Evolutionary conservation across 2,113 vertebrate species (phyloP).

Genomic region (Camelus bactrianus): DNA sequence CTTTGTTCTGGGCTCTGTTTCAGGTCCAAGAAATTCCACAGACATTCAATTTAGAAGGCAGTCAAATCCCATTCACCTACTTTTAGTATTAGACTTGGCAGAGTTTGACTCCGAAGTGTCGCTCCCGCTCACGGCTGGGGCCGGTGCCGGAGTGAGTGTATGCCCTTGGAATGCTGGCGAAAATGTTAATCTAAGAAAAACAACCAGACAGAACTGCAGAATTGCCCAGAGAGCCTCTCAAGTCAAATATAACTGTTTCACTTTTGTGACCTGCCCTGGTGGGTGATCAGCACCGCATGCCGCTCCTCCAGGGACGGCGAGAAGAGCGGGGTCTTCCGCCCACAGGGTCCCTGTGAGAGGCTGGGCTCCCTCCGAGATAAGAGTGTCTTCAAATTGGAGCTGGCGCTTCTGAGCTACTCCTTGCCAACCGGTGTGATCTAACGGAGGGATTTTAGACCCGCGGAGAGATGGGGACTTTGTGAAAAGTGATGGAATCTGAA

Average conservation of each 20-base stretch:
- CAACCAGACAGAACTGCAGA: slow-evolving; percentile 39
- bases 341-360: neutral
- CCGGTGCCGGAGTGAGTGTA: slow-evolving; percentile 47
- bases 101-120: slow-evolving; percentile 59
- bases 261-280: neutral
- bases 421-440: neutral
- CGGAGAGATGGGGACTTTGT: neutral
- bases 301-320: neutral
- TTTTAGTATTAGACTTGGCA: slow-evolving; percentile 79
- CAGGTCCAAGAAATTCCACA: slow-evolving; percentile 76
- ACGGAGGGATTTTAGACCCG: neutral
- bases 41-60: slow-evolving; percentile 78
- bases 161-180: slow-evolving; percentile 73
- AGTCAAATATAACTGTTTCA: slow-evolving; percentile 58
- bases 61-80: slow-evolving; percentile 82
- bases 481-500: neutral
- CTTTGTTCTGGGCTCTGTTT: slow-evolving; percentile 75
- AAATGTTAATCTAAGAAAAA: slow-evolving; percentile 71
- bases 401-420: neutral
- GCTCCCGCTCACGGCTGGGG: slow-evolving; percentile 55
- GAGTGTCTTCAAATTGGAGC: neutral
- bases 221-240: slow-evolving; percentile 59
- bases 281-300: neutral
- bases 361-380: neutral
- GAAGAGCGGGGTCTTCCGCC: neutral